Conservation (phyloP, 35 echinoderm and acorn worm genomes). For the Eucidaris tribuloides region DNA sequence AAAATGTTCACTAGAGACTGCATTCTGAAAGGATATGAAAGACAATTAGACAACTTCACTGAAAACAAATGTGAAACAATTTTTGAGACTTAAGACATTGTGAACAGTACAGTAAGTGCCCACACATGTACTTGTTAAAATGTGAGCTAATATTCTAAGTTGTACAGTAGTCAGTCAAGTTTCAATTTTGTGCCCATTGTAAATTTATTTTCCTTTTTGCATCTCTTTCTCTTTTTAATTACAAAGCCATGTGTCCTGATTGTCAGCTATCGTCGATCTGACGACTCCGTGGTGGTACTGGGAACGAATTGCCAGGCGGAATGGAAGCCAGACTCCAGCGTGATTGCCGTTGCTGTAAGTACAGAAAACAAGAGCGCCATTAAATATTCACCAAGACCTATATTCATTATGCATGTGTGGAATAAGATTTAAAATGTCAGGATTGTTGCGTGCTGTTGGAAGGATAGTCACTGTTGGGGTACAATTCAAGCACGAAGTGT, state of each 20-base stretch:
- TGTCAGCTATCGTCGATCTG: constrained; percentile 80
- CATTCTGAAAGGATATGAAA: no score
- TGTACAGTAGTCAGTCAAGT: neutral
- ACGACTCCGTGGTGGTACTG: constrained; percentile 91
- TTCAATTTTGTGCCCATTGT: neutral
- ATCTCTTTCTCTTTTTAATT: neutral
- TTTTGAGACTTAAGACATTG: neutral
- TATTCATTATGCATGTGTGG: no score
- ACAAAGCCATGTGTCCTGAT: constrained; percentile 88
- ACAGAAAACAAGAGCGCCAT: no score
- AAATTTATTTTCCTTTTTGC: neutral
- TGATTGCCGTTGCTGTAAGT: constrained; percentile 83
- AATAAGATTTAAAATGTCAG: no score
- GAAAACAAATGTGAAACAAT: neutral
- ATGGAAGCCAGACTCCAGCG: constrained; percentile 90
- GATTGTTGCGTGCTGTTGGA: no score
- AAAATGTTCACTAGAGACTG: no score
- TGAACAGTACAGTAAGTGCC: neutral
- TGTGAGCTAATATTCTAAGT: neutral
- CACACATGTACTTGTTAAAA: neutral
- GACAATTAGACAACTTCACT: neutral
- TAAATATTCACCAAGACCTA: no score
- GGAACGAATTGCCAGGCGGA: constrained; percentile 72
- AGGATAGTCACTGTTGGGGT: no score
- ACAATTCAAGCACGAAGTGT: no score